Evolutionary conservation across 64 coral and sea anemone genomes (phyloP).

Genomic region (Stylophora pistillata): DNA sequence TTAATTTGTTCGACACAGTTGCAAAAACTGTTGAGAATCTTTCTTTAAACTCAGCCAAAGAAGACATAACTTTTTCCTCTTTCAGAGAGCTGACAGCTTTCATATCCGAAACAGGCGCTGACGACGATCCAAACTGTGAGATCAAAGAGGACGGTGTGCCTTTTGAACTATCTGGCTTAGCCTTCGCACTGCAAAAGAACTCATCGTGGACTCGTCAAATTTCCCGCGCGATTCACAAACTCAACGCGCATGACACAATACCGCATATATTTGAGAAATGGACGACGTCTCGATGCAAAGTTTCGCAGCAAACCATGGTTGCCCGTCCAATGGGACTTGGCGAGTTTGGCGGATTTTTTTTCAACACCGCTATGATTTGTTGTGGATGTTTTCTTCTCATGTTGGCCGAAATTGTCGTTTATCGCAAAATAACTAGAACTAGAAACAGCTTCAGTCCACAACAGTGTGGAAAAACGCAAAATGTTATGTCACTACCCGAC

Average conservation of each 20-base stretch:
- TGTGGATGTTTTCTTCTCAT: constrained; percentile 80
- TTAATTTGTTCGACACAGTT: too few species aligned
- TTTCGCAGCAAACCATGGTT: constrained; percentile 26
- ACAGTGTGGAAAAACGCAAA: not conserved
- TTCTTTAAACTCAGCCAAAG: not conserved
- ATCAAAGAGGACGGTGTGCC: constrained; percentile 59
- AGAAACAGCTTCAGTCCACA: constrained; percentile 50
- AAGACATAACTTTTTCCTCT: constrained; percentile 8
- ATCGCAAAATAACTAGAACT: constrained; percentile 59
- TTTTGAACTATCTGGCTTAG: constrained; percentile 58
- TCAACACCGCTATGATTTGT: constrained; percentile 81
- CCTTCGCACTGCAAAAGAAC: constrained; percentile 63
- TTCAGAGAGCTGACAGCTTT: constrained; percentile 70
- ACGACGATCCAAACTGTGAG: constrained; percentile 64
- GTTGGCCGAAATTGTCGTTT: constrained; percentile 68
- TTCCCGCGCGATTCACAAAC: constrained; percentile 67
- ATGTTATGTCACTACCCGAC: not conserved
- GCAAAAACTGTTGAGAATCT: too few species aligned
- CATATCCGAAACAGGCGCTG: constrained; percentile 57
- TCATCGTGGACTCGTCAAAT: constrained; percentile 69
- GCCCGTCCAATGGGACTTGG: constrained; percentile 74
- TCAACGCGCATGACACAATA: constrained; percentile 65
- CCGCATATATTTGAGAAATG: constrained; percentile 60
- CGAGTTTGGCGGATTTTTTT: constrained; percentile 86
- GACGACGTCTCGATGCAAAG: constrained; percentile 61